Percentiles rank a stretch among this genome's conserved stretches.
Evolutionary conservation across 2,888 invertebrate species (phyloP).

Genomic region (Ennomos fuscantarius): DNA sequence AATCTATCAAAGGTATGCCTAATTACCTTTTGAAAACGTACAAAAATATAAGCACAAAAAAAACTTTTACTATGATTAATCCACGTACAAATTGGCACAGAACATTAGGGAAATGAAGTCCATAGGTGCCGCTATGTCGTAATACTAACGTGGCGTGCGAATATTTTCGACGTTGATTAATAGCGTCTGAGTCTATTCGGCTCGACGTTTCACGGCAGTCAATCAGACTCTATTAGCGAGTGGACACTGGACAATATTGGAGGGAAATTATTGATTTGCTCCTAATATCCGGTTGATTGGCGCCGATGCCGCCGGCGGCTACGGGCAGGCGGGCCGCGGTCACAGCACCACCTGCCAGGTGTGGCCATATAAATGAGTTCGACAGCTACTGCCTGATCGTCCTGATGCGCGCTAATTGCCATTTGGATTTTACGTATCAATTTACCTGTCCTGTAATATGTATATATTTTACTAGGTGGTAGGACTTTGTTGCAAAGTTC

Average conservation of each 20-base stretch:
- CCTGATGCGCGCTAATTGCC: constrained; percentile 35
- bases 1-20: too few relatives aligned
- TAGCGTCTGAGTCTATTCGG: constrained; percentile 27
- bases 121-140: constrained; percentile 31
- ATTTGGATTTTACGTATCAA: constrained; percentile 21
- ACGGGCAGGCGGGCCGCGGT: constrained; percentile 71
- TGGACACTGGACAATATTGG: constrained; percentile 61
- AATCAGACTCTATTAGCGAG: constrained; percentile 73
- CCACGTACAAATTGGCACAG: constrained; percentile 18
- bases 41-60: background rate
- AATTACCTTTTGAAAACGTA: too few relatives aligned
- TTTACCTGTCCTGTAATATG: background rate
- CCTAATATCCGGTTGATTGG: constrained; percentile 76
- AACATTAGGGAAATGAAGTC: constrained; percentile 35
- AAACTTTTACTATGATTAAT: constrained; percentile 16
- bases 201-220: constrained; percentile 50
- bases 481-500: too few relatives aligned
- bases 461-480: too few relatives aligned
- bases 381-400: constrained; percentile 13
- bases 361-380: constrained; percentile 14
- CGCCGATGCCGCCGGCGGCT: constrained; percentile 43
- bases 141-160: constrained; percentile 35
- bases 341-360: constrained; percentile 40
- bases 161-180: constrained; percentile 42
- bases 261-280: constrained; percentile 81